These are phyloP conservation scores for Loriculus beryllinus DNA, from an alignment of 2,797 vertebrate species.

Conservation along the genomic window DNA sequence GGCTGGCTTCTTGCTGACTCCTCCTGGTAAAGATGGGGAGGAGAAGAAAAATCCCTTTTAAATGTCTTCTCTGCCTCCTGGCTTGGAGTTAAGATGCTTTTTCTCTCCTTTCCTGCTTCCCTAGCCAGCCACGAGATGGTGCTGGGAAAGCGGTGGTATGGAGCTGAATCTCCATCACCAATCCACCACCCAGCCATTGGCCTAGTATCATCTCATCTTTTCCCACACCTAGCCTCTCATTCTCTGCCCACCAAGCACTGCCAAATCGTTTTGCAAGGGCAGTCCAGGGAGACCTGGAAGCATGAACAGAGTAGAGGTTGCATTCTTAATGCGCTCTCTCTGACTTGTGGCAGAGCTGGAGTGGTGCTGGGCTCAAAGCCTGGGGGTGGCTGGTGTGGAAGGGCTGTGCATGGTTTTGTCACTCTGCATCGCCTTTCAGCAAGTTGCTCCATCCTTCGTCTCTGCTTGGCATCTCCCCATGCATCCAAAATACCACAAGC, in stretches of 20 bases:
- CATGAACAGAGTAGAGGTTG: background rate
- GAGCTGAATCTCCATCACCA: background rate
- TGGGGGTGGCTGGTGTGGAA: background rate
- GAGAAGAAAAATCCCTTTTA: background rate
- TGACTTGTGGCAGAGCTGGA: background rate
- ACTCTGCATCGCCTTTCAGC: background rate
- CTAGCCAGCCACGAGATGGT: slow-evolving; percentile 27
- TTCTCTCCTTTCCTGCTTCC: background rate
- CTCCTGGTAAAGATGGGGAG: background rate
- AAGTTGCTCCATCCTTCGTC: background rate
- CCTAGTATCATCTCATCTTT: background rate
- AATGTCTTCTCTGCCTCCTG: background rate
- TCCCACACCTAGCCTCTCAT: background rate
- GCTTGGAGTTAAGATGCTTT: background rate
- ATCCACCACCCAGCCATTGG: background rate
- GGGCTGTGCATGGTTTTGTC: background rate
- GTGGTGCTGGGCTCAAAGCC: background rate
- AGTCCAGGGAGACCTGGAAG: background rate
- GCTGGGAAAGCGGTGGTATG: background rate
- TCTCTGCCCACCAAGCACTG: background rate
- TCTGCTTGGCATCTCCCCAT: background rate
- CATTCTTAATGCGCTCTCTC: background rate
- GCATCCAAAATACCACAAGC: background rate
- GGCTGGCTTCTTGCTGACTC: background rate
- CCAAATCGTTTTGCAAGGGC: background rate